A percentile compares a stretch with the other conserved stretches of the same genome.
Evolutionary conservation across 2,113 vertebrate species (phyloP).

Genomic region (Craseonycteris thonglongyai): DNA sequence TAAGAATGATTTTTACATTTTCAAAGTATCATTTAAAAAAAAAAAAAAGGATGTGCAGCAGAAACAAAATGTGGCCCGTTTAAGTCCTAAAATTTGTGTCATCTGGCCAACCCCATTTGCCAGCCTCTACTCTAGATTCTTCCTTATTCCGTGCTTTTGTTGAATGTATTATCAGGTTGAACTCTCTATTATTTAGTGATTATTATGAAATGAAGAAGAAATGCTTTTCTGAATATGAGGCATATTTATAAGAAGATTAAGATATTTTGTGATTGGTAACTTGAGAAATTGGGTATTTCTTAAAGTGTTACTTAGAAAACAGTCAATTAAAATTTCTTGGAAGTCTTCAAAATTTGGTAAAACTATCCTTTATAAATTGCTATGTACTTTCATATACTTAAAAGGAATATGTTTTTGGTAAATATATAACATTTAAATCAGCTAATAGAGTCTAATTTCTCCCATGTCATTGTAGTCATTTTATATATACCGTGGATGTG

Average conservation of each 20-base stretch:
- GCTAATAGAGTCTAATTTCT: neutral
- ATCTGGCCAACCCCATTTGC: fast-evolving
- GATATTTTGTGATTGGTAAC: neutral
- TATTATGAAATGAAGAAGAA: neutral
- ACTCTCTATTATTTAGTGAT: no score
- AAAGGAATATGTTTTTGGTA: neutral
- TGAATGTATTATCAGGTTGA: no score
- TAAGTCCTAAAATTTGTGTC: fast-evolving
- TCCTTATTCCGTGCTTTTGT: no score
- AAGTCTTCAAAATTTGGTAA: neutral
- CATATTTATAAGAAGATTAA: neutral
- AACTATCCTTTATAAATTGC: neutral
- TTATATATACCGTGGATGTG: fast-evolving
- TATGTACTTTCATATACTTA: fast-evolving
- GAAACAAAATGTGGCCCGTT: neutral
- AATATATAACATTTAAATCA: neutral
- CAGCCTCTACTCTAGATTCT: no score
- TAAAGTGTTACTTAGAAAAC: neutral
- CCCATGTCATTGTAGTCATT: neutral
- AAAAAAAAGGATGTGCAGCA: neutral
- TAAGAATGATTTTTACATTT: neutral
- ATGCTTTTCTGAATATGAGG: neutral
- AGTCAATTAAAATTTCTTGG: neutral
- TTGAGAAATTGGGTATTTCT: neutral
- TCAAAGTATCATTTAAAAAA: neutral